Evolutionary conservation across 2,113 vertebrate species (phyloP), one percentile per base, ranked within the genome.

Genomic region (Scomber japonicus): DNA sequence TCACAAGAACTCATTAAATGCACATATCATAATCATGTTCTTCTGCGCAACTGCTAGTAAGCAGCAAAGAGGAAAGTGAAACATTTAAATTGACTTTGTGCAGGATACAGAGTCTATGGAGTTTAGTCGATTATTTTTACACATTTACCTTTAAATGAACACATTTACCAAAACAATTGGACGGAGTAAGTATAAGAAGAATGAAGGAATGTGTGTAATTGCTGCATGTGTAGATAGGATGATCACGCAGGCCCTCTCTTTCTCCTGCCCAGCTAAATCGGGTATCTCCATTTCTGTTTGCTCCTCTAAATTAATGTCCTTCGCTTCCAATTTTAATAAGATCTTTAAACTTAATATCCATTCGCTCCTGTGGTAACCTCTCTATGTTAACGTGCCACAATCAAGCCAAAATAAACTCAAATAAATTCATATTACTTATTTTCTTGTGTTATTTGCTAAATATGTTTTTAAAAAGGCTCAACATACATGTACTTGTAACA

Each of bases 1-100:
- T 74, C 54, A 62, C 54, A 44, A 64, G 71, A 45, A 27, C 40
- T 35, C 74, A 77, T 81, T 61, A 84, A 80, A 70, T 71, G 71
- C 27, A 30, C 56, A 56, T 84, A 59, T 76, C 60, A 48, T 69
- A 13, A 77, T n/a, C 27, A 19, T 70, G 16, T 57, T 27, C 54
- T 63, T 73, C 27, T 80, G 63, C 11, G 64, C 24, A 67, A 31
- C 50, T 68, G 40, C 63, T 44, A 45, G 13, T 74, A 44, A 57
- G 27, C 71, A 65, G 19, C 30, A n/a, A 46, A 50, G 27, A 30
- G 50, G 9, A 66, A 50, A 27, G 24, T 62, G 9, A 17, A 45
- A 64, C 24, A 14, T 40, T 14, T 48, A 35, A 67, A 72, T 50
- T 15, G 21, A 71, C 57, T 54, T 62, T 57, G 21, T 82, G 11